phyloP scores from a whole-genome alignment of 2,888 invertebrate species.

The Apamea anceps region DNA sequence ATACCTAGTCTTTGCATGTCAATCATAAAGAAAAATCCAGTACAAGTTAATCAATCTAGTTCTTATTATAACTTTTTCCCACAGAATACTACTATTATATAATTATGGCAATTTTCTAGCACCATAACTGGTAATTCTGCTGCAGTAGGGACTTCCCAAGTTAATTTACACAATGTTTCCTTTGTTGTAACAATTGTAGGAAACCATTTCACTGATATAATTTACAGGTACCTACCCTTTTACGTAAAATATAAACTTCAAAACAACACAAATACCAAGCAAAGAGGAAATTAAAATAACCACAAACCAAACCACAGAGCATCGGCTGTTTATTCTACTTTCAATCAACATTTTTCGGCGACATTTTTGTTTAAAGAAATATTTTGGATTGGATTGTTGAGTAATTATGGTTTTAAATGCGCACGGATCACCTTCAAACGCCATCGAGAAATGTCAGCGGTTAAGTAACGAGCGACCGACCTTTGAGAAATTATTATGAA shows the following conservation, averaged over 20 bases:
- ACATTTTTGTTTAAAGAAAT: conserved; percentile 35
- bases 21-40: neutral
- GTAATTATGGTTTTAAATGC: conserved; percentile 49
- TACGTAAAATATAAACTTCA: conserved; percentile 4
- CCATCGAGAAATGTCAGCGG: conserved; percentile 55
- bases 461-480: conserved; percentile 65
- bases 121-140: conserved; percentile 19
- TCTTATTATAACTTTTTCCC: conserved; percentile 17
- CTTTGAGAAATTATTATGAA: conserved; percentile 64
- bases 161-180: conserved; percentile 18
- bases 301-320: conserved; percentile 30
- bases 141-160: conserved; percentile 10
- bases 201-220: conserved; percentile 27
- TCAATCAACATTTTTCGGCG: conserved; percentile 32
- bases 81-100: conserved; percentile 27
- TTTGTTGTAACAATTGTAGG: conserved; percentile 24
- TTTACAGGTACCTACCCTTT: conserved; percentile 1
- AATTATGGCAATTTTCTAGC: conserved; percentile 5
- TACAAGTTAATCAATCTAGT: conserved; percentile 13
- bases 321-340: conserved; percentile 30
- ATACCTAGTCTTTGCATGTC: neutral
- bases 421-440: conserved; percentile 57
- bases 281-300: conserved; percentile 40
- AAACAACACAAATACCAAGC: conserved; percentile 5
- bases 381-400: conserved; percentile 31